Percentiles rank a stretch among this genome's conserved stretches.
These are phyloP conservation scores for Coelopa frigida DNA, from an alignment of 1,140 invertebrate genomes.

Conservation along the genomic window DNA sequence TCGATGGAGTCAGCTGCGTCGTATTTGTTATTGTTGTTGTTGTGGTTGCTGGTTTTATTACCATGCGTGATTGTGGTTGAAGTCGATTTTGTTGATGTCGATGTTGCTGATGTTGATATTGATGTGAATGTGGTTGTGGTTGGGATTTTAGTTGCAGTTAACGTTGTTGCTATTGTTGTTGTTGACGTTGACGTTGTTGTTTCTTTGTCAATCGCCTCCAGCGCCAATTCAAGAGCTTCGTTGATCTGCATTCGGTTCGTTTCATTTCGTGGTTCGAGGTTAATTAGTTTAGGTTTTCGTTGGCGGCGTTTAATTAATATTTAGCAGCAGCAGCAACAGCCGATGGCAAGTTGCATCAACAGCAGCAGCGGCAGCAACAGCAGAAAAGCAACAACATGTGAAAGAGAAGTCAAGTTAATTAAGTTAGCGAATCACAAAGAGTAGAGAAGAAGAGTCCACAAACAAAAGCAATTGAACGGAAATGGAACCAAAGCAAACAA, in stretches of 20 bases:
- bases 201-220: conserved; percentile 53
- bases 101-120: conserved; percentile 9
- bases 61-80: conserved; percentile 5
- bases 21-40: conserved; percentile 12
- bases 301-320: conserved; percentile 7
- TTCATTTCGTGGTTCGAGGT: too few relatives aligned
- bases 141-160: conserved; percentile 6
- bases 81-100: conserved; percentile 12
- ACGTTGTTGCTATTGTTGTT: conserved; percentile 8
- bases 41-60: conserved; percentile 3
- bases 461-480: neutral
- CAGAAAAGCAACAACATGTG: conserved; percentile 1
- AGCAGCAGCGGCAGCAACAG: too few relatives aligned
- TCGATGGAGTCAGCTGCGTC: conserved; percentile 1
- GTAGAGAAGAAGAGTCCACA: neutral
- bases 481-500: neutral
- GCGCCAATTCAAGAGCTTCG: conserved; percentile 54
- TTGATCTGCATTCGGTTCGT: conserved; percentile 48
- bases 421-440: neutral
- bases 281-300: too few relatives aligned
- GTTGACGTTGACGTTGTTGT: conserved; percentile 15
- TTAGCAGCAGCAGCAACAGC: too few relatives aligned
- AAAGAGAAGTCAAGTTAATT: neutral
- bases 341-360: too few relatives aligned
- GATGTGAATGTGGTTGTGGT: conserved; percentile 11